Evolutionary conservation across 30 jellyfish, hydroid and myxozoan genomes (phyloP), one percentile per base, ranked within the genome.

Genomic region (Catostylus mosaicus): DNA sequence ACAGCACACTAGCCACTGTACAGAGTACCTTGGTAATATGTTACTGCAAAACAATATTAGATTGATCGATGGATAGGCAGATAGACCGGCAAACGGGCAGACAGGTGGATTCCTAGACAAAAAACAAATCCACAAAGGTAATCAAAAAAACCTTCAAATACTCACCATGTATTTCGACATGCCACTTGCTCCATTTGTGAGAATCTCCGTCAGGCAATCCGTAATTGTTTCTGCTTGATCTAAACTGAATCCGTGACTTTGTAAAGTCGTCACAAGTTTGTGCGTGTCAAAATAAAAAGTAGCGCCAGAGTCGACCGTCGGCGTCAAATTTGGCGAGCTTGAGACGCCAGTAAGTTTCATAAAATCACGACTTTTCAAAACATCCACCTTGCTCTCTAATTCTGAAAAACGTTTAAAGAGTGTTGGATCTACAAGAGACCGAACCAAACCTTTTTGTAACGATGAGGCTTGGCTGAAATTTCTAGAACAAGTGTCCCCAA

Each of bases 151-250:
- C 1, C 3, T 4, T 48, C 38, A 59, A 3, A 59, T 59, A 59
- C 85, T 82, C 46, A 86, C 96, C 96, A 86, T 86, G 48, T 86
- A 56, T 65, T 50, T 76, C 26, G 96, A 74, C 81, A 76, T 64
- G 1, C 77, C 83, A 14, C 86, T n/a, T 3, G 88, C 89, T 37
- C 96, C 88, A 27, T 40, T 74, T 22, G 84, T 52, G 18, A 67
- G 37, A 12, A 85, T 78, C 69, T 85, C 84, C 26, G 96, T 85
- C 96, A 85, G 51, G 36, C 89, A 75, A 50, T 51, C 78, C 27
- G 88, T 76, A n/a, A 85, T 72, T 0, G 89, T 70, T 33, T 85
- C 96, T 1, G 96, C 89, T 85, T 85, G 96, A 29, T 67, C 85
- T 31, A 75, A 43, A 64, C 84, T 62, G 38, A 85, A 85, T 7